phyloP scores from a whole-genome alignment of 2,797 vertebrate genomes.

The Sebastes trivittatus region DNA sequence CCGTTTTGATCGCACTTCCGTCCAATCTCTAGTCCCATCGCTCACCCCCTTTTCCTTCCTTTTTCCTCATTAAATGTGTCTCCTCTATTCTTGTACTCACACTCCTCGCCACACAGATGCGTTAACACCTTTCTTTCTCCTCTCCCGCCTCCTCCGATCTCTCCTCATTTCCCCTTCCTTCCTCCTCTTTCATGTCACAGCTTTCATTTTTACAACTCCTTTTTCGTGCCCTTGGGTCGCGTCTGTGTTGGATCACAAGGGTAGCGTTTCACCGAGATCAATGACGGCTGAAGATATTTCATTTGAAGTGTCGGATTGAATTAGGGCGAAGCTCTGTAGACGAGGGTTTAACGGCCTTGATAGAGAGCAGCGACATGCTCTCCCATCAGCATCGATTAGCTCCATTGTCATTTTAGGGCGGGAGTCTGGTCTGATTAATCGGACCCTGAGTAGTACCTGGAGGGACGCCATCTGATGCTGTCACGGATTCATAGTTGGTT shows the following conservation, averaged over 20 bases:
- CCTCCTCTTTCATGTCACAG: slow-evolving; percentile 39
- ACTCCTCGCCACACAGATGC: neutral
- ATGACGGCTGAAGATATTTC: slow-evolving; percentile 57
- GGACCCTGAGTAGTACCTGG: slow-evolving; percentile 49
- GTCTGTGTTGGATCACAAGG: slow-evolving; percentile 22
- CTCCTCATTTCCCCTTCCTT: neutral
- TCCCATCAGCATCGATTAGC: slow-evolving; percentile 63
- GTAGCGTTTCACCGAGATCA: slow-evolving; percentile 45
- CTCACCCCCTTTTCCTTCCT: neutral
- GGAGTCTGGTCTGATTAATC: slow-evolving; percentile 62
- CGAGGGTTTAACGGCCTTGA: slow-evolving; percentile 46
- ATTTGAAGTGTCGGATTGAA: slow-evolving; percentile 60
- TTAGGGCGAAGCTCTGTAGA: slow-evolving; percentile 41
- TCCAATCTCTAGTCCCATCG: neutral
- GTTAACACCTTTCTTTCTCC: neutral
- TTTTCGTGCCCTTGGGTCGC: slow-evolving; percentile 26
- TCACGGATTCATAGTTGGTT: slow-evolving; percentile 29
- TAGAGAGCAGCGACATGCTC: slow-evolving; percentile 43
- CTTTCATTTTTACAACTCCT: slow-evolving; percentile 49
- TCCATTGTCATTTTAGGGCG: slow-evolving; percentile 46
- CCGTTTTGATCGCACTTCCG: slow-evolving; percentile 20
- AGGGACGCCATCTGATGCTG: slow-evolving; percentile 34
- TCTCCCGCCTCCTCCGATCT: neutral
- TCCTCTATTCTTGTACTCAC: neutral
- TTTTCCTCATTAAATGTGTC: neutral